These are phyloP conservation scores for Teleiodes luculella DNA, from an alignment of 2,888 invertebrate genomes.

Conservation along the genomic window DNA sequence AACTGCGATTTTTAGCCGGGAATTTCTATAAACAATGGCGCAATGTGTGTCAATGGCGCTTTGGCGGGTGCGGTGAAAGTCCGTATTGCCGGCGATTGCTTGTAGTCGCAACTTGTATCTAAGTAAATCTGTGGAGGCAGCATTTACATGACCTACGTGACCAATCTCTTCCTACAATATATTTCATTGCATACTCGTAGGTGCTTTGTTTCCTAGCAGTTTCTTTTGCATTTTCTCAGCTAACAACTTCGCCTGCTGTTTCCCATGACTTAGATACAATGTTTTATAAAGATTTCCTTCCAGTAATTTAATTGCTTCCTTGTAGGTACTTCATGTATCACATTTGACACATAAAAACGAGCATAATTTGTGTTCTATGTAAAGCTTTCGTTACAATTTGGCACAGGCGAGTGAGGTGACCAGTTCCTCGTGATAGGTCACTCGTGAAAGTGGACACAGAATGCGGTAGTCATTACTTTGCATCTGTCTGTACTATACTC, in stretches of 20 bases:
- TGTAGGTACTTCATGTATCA: no score
- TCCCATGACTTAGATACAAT: no score
- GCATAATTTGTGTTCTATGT: background rate
- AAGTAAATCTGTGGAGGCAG: slow-evolving; percentile 5
- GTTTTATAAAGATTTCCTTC: background rate
- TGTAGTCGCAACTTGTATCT: background rate
- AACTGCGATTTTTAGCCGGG: slow-evolving; percentile 12
- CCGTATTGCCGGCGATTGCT: slow-evolving; percentile 10
- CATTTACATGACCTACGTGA: slow-evolving; percentile 5
- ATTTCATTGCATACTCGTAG: no score
- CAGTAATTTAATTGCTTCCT: background rate
- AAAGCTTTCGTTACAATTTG: slow-evolving; percentile 1
- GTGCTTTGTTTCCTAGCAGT: background rate
- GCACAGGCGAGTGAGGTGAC: slow-evolving; percentile 29
- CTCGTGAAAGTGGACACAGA: slow-evolving; percentile 50
- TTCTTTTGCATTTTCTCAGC: background rate
- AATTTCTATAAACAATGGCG: slow-evolving; percentile 27
- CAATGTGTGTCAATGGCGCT: slow-evolving; percentile 29
- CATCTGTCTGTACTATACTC: slow-evolving; percentile 8
- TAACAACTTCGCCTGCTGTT: background rate
- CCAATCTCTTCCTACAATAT: background rate
- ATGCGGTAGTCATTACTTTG: slow-evolving; percentile 25
- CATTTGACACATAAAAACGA: no score
- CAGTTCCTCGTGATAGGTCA: slow-evolving; percentile 57
- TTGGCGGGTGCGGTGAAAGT: slow-evolving; percentile 30